Conservation (phyloP, 1,140 invertebrate species). For the Pentalonia nigronervosa region DNA sequence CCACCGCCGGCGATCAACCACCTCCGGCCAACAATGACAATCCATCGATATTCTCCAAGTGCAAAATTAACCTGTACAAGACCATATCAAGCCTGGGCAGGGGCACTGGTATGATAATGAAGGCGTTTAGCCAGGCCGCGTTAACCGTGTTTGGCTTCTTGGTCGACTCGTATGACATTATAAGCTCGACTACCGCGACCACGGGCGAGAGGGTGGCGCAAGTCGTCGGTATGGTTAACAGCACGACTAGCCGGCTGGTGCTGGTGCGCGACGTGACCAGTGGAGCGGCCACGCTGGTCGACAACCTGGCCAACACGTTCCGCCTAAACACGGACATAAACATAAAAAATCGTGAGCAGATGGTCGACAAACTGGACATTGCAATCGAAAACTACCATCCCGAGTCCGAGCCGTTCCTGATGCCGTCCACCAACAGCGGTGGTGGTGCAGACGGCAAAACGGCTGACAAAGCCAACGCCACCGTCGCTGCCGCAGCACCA, state of each 20-base stretch:
- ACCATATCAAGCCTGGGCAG: not conserved
- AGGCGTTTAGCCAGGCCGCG: not conserved
- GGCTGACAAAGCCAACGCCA: too few species aligned
- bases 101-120: not conserved
- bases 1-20: not conserved
- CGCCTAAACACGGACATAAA: not conserved
- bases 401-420: not conserved
- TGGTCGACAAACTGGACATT: not conserved
- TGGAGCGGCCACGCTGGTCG: not conserved
- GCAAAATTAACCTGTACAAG: not conserved
- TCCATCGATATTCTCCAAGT: too few species aligned
- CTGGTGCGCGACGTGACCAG: not conserved
- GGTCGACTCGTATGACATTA: not conserved
- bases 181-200: not conserved
- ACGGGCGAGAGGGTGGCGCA: not conserved
- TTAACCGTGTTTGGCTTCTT: not conserved
- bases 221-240: not conserved
- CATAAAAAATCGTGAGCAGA: not conserved
- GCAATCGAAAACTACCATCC: not conserved
- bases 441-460: not conserved
- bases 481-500: too few species aligned
- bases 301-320: not conserved
- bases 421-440: fast-evolving
- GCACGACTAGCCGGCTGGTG: fast-evolving
- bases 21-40: not conserved